Base-by-base conservation (phyloP, 2,888 invertebrate species). In the Caenorhabditis sp. region DNA sequence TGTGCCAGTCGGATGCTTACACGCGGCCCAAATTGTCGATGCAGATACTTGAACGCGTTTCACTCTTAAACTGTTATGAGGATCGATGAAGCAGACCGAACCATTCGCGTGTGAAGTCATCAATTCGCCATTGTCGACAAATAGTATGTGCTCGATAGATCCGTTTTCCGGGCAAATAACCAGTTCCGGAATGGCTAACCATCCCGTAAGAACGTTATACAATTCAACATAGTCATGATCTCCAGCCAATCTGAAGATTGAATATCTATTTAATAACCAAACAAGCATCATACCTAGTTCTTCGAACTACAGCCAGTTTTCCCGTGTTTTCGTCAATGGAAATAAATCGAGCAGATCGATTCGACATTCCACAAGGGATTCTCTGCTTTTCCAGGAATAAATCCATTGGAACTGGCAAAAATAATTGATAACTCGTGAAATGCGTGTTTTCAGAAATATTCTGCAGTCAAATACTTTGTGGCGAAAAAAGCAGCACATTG, bases 31-130 rank as follows among this genome's bases (percentile, higher is more conserved):
- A 18, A 90, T 82, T 1, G 87, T 80, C 1, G 88, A 81, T 4
- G 89, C 82, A 18, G 85, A 87, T 3, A 90, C 58, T 87, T 89
- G 90, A 26, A 87, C 71, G 24, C 88, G 50, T 85, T 90, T 70
- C 15, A 87, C 58, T 55, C 86, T 50, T 35, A 28, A 32, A 13
- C 22, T 56, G 18, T 82, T 70, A 26, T 83, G 83, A 9, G 83
- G 83, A 50, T 83, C 77, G 55, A 83, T 72, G 53, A 83, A 76
- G n/a, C 76, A 80, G 11, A 83, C 69, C 1, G 83, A 83, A 3
- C 83, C 82, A 44, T 82, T 82, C 0, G 82, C 78, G 24, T 82
- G 82, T 0, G 64, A 67, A 2, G 82, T 72, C 69, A 82, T 69
- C 20, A 82, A 44, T 18, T 82, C 82, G 8, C 69, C 65, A 32